Evolutionary conservation across 2,113 vertebrate genomes (phyloP), one percentile per base, ranked within the genome.

Genomic region (Fregata magnificens): DNA sequence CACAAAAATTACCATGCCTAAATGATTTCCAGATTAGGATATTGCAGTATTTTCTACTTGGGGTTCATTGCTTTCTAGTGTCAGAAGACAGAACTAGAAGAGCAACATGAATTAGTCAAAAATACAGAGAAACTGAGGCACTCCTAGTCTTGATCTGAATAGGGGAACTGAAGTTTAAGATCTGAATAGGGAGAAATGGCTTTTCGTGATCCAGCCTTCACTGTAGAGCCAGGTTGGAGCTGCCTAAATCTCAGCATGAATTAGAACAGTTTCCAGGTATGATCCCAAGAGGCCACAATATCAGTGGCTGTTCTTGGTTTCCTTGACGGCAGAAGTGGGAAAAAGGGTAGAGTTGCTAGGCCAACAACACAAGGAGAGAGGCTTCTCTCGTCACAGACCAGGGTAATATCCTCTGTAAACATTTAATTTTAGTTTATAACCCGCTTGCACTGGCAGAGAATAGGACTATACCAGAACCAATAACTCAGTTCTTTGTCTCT

Each of bases 381-480:
- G 56, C 36, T 84, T 88, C 40, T 47, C 55, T 56, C 24, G 7
- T 56, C 53, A 69, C 59, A 52, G n/a, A 77, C 38, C 82, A 67
- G 42, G 22, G 36, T 58, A 95, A 84, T 83, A 95, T 94, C 88
- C 44, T 95, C 77, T 55, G 72, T 62, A 85, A 90, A 73, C 85
- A 84, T 59, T 94, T 94, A 29, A 86, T 95, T 85, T 94, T 32
- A 40, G 55, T 90, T 93, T 89, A 91, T 81, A 71, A 86, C 76
- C 69, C 1, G 0, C 6, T 6, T 86, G 72, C 7, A 15, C 52
- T 83, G 50, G 31, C 52, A 69, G 55, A 63, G 58, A 55, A 44
- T 0, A 0, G 49, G 50, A 20, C 55, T 80, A 7, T 20, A 45
- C 32, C 47, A 56, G 38, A 81, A 62, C 26, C 31, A 90, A 21